Percentiles rank a stretch among this genome's conserved stretches.
Evolutionary conservation across 2,888 invertebrate genomes (phyloP).

Genomic region (Branchipolynoe longqiensis): DNA sequence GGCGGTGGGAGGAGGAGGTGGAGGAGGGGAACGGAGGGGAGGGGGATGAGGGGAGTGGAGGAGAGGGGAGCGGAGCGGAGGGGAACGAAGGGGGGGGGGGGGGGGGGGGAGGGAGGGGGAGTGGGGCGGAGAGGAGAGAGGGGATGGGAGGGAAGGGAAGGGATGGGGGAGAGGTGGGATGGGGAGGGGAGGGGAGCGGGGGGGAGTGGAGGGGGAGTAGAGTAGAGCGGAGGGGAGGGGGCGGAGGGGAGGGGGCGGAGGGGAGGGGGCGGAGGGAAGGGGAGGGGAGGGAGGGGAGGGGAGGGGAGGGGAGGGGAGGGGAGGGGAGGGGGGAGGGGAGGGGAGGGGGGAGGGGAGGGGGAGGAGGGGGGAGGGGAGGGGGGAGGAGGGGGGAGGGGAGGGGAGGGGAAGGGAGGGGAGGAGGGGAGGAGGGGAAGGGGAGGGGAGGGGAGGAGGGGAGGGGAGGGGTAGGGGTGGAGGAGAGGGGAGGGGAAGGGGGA

Average conservation of each 20-base stretch:
- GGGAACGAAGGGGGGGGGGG: neutral
- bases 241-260: too few relatives aligned
- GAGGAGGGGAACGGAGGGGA: too few relatives aligned
- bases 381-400: neutral
- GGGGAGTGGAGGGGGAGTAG: neutral
- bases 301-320: too few relatives aligned
- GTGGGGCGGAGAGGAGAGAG: neutral
- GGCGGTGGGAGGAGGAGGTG: too few relatives aligned
- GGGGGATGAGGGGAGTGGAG: neutral
- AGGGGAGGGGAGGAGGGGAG: neutral
- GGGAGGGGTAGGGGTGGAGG: neutral
- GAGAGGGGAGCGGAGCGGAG: neutral
- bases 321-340: neutral
- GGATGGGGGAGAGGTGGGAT: neutral
- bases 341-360: neutral
- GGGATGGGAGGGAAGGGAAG: neutral
- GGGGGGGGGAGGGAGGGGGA: neutral
- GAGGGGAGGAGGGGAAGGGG: neutral
- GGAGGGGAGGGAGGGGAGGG: too few relatives aligned
- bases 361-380: neutral
- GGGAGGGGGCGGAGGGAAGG: too few relatives aligned
- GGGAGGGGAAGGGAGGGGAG: neutral
- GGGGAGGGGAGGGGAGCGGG: neutral
- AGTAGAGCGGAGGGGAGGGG: neutral
- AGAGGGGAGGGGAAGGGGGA: neutral